A percentile compares a stretch with the other conserved stretches of the same genome.
phyloP scores from a whole-genome alignment of 2,113 vertebrate genomes.

The Semicossyphus pulcher region DNA sequence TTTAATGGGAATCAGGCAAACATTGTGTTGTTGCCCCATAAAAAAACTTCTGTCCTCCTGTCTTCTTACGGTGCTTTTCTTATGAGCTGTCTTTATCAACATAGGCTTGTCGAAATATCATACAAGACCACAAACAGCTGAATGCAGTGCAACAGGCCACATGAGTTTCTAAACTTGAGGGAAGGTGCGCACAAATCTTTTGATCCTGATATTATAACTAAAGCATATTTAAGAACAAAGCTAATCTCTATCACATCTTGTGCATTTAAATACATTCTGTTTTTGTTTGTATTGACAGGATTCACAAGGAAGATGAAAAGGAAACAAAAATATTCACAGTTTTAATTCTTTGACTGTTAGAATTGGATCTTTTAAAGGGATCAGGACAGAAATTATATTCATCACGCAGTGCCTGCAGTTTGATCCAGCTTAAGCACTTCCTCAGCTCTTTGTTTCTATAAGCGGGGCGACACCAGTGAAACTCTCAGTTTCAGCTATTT shows the following conservation, averaged over 20 bases:
- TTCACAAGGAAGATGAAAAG: not conserved
- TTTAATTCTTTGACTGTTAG: too few species aligned
- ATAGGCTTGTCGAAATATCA: slow-evolving; percentile 62
- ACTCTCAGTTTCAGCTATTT: slow-evolving; percentile 62
- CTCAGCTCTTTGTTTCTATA: slow-evolving; percentile 22
- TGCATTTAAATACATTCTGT: too few species aligned
- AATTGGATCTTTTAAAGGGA: slow-evolving; percentile 2
- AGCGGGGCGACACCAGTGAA: slow-evolving; percentile 46
- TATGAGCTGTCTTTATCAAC: too few species aligned
- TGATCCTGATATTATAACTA: too few species aligned
- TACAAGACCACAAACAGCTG: slow-evolving; percentile 58
- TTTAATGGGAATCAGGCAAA: slow-evolving; percentile 61
- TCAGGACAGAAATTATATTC: not conserved
- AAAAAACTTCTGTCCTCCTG: too few species aligned
- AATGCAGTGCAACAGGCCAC: slow-evolving; percentile 66
- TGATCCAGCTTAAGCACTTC: slow-evolving; percentile 5
- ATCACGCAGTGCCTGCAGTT: slow-evolving; percentile 4
- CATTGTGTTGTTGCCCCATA: slow-evolving; percentile 52
- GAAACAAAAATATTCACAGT: too few species aligned
- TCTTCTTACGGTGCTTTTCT: too few species aligned
- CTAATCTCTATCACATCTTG: not conserved
- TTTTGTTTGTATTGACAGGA: not conserved
- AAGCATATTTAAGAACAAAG: too few species aligned
- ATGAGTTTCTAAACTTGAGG: slow-evolving; percentile 63
- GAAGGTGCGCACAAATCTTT: slow-evolving; percentile 37